Evolutionary conservation across 2,888 invertebrate genomes (phyloP).

Genomic region (Chrysodeixis includens): DNA sequence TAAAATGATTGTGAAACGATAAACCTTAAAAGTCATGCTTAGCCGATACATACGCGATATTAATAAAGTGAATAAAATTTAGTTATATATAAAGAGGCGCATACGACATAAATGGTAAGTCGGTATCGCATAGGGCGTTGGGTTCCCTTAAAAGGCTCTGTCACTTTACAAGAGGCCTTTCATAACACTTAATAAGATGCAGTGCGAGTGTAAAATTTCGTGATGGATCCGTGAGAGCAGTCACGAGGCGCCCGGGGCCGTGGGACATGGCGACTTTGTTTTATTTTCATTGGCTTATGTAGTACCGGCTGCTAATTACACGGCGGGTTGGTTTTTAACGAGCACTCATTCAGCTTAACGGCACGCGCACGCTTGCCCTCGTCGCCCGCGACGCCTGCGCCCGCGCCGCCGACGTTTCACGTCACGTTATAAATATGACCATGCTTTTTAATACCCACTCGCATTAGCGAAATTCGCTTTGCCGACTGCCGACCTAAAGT

Average conservation of each 20-base stretch:
- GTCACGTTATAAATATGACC: slow-evolving; percentile 66
- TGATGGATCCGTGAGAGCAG: slow-evolving; percentile 84
- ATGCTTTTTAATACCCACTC: slow-evolving; percentile 59
- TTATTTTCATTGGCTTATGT: slow-evolving; percentile 76
- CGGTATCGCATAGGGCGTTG: slow-evolving; percentile 67
- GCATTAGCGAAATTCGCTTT: slow-evolving; percentile 58
- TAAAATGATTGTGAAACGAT: slow-evolving; percentile 9
- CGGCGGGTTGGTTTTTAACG: slow-evolving; percentile 82
- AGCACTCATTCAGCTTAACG: slow-evolving; percentile 81
- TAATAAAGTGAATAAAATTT: slow-evolving; percentile 28
- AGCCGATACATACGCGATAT: not conserved
- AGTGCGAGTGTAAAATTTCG: slow-evolving; percentile 83
- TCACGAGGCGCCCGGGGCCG: slow-evolving; percentile 83
- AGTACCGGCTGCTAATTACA: slow-evolving; percentile 81
- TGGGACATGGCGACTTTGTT: slow-evolving; percentile 77
- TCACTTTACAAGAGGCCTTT: slow-evolving; percentile 81
- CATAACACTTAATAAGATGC: slow-evolving; percentile 86
- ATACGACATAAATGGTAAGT: slow-evolving; percentile 49
- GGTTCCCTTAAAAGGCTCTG: slow-evolving; percentile 79
- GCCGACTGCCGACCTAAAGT: slow-evolving; percentile 41
- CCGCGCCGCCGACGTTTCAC: slow-evolving; percentile 54
- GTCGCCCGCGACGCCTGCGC: slow-evolving; percentile 46
- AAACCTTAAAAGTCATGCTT: slow-evolving; percentile 25
- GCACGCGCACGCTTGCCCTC: slow-evolving; percentile 68
- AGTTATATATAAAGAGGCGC: slow-evolving; percentile 44